Evolutionary conservation across 2,888 invertebrate species (phyloP).

Genomic region (Plagodis pulveraria): DNA sequence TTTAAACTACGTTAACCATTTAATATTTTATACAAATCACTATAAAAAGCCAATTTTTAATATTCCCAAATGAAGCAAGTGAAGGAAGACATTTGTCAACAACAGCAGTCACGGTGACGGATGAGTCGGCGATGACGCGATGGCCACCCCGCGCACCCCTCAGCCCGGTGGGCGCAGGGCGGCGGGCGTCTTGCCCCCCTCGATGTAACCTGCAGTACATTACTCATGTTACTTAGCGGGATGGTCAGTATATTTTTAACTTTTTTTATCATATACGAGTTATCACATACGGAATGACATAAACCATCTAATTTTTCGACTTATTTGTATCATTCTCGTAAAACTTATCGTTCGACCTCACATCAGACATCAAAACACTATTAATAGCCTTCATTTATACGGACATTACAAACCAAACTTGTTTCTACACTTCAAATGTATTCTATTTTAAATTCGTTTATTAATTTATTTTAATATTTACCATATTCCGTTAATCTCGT

Average conservation of each 20-base stretch:
- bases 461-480: conserved; percentile 29
- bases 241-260: conserved; percentile 23
- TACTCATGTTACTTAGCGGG: conserved; percentile 30
- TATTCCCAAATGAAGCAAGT: conserved; percentile 56
- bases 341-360: conserved; percentile 13
- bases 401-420: conserved; percentile 21
- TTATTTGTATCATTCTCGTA: conserved; percentile 20
- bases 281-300: not conserved
- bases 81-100: conserved; percentile 68
- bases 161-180: conserved; percentile 7
- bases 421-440: conserved; percentile 27
- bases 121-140: conserved; percentile 58
- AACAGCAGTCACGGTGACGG: conserved; percentile 67
- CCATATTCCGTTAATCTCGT: conserved; percentile 30
- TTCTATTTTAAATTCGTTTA: conserved; percentile 27
- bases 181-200: conserved; percentile 32
- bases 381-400: conserved; percentile 13
- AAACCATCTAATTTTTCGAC: not conserved
- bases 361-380: conserved; percentile 21
- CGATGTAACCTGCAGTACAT: conserved; percentile 32
- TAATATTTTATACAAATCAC: conserved; percentile 18
- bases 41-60: conserved; percentile 53
- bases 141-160: conserved; percentile 6
- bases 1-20: not conserved
- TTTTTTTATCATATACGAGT: conserved; percentile 11